These are phyloP conservation scores for Trematocara zebra DNA, from an alignment of 2,113 vertebrate species.

Conservation along the genomic window DNA sequence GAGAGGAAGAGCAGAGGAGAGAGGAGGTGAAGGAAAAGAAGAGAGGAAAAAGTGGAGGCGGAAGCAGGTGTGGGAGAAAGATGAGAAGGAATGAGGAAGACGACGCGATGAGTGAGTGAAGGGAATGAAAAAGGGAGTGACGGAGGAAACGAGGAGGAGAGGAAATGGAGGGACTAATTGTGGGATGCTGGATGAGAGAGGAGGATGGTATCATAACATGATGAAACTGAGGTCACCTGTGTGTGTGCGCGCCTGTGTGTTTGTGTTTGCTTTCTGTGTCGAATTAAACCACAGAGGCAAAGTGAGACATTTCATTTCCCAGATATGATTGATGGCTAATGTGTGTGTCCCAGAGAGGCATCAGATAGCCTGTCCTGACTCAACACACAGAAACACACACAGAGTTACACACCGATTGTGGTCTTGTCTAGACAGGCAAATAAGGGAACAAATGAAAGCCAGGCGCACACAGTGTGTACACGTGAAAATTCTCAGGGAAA, in stretches of 20 bases:
- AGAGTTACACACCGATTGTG: neutral
- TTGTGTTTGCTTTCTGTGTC: slow-evolving; percentile 12
- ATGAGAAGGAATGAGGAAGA: neutral
- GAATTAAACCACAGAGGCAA: slow-evolving; percentile 35
- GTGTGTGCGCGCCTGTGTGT: neutral
- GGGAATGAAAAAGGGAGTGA: neutral
- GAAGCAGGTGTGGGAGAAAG: neutral
- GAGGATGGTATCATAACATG: slow-evolving; percentile 3
- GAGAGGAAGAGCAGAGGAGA: no score
- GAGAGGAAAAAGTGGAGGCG: neutral
- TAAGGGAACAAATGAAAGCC: neutral
- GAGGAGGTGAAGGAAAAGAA: neutral
- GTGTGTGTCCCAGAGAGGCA: slow-evolving; percentile 16
- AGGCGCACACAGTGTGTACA: neutral
- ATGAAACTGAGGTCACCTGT: slow-evolving; percentile 35
- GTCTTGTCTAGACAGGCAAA: neutral
- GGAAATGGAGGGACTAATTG: neutral
- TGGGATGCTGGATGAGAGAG: neutral
- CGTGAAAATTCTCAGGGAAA: neutral
- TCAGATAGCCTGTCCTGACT: neutral
- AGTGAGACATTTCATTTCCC: slow-evolving; percentile 53
- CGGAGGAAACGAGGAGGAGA: neutral
- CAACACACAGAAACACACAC: neutral
- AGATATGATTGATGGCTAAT: slow-evolving; percentile 53
- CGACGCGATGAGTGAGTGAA: neutral